Evolutionary conservation across 2,888 invertebrate species (phyloP).

Genomic region (Cataglyphis livida): DNA sequence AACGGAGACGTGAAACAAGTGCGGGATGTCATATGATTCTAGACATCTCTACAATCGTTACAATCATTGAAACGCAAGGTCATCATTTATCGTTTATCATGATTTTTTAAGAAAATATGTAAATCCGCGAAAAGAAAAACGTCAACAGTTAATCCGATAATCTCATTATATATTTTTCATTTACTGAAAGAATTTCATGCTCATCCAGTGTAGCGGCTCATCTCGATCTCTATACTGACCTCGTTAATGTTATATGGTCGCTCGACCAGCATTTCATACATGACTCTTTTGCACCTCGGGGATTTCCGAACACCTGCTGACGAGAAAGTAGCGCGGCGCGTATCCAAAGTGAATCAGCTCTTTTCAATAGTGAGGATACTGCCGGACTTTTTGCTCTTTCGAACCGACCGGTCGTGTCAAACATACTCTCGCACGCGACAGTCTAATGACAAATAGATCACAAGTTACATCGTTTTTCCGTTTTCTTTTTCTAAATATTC

Average conservation of each 20-base stretch:
- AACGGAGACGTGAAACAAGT: not conserved
- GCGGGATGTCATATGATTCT: not conserved
- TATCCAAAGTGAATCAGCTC: conserved; percentile 32
- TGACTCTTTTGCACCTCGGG: conserved; percentile 36
- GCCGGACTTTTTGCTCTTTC: not conserved
- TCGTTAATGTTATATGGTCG: conserved; percentile 13
- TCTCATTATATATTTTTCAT: not conserved
- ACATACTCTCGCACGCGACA: not conserved
- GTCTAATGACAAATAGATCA: not conserved
- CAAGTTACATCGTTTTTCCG: not conserved
- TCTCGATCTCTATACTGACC: conserved; percentile 6
- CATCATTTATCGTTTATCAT: not conserved
- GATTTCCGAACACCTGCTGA: conserved; percentile 42
- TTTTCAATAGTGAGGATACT: not conserved
- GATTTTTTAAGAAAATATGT: not conserved
- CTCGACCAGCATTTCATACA: conserved; percentile 17
- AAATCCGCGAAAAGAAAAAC: not conserved
- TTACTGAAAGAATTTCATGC: not conserved
- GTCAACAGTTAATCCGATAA: not conserved
- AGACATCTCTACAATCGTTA: not conserved
- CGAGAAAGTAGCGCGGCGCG: conserved; percentile 36
- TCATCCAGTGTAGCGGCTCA: not conserved
- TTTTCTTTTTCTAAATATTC: not conserved
- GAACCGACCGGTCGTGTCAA: not conserved
- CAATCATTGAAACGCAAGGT: not conserved